Percentiles rank a stretch among this genome's conserved stretches.
Conservation (phyloP, 2,888 invertebrate species). For the Caenorhabditis imperialis region DNA sequence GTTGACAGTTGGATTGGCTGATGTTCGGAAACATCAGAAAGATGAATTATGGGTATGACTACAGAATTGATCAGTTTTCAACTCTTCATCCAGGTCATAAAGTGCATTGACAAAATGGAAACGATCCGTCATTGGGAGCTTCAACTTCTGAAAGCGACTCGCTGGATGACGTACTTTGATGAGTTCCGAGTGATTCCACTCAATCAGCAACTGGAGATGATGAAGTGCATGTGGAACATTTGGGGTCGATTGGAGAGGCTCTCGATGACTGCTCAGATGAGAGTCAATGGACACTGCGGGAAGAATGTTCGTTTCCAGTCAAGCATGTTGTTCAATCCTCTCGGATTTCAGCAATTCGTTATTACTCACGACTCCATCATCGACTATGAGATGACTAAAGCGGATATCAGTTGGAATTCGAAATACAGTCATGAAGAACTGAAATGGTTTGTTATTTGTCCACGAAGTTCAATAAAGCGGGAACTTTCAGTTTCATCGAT, state of each 20-base stretch:
- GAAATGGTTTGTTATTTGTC: not conserved
- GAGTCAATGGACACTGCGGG: too few species aligned
- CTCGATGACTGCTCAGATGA: too few species aligned
- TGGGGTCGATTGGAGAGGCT: slow-evolving; percentile 33
- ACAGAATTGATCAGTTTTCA: too few species aligned
- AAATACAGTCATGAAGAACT: slow-evolving; percentile 10
- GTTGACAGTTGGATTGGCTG: slow-evolving; percentile 23
- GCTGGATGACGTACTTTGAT: slow-evolving; percentile 38
- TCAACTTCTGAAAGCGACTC: slow-evolving; percentile 13
- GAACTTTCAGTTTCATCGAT: slow-evolving; percentile 25
- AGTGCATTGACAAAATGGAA: slow-evolving; percentile 18
- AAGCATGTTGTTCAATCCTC: too few species aligned
- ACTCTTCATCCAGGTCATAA: not conserved
- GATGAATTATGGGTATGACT: not conserved
- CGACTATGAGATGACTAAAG: slow-evolving; percentile 6
- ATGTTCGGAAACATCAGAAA: slow-evolving; percentile 6
- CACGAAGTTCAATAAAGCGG: too few species aligned
- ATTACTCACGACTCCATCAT: slow-evolving; percentile 15
- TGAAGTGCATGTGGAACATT: slow-evolving; percentile 36
- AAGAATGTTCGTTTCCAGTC: not conserved
- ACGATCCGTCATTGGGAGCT: slow-evolving; percentile 16
- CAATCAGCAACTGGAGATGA: slow-evolving; percentile 16
- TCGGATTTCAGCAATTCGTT: slow-evolving; percentile 20
- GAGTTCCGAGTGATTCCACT: slow-evolving; percentile 24
- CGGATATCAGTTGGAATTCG: slow-evolving; percentile 17